Conservation (phyloP, 2,797 vertebrate species). For the Carapus acus region DNA sequence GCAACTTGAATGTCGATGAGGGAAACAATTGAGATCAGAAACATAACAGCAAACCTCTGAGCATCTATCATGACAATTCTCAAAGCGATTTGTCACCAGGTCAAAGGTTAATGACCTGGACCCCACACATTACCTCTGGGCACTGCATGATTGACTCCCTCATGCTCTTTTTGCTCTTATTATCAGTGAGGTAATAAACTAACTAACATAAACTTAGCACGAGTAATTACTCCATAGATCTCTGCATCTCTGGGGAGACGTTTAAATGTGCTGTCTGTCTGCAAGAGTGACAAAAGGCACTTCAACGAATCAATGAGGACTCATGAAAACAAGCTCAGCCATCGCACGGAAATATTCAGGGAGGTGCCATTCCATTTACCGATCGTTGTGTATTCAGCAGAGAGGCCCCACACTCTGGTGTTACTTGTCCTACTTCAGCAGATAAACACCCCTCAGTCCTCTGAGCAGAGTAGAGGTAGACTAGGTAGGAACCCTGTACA, state of each 20-base stretch:
- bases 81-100: constrained; percentile 17
- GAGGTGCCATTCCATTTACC: not conserved
- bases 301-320: constrained; percentile 14
- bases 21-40: not conserved
- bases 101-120: constrained; percentile 37
- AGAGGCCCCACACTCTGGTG: no score
- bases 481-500: no score
- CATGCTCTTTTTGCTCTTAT: not conserved
- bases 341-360: not conserved
- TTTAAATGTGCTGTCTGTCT: constrained; percentile 7
- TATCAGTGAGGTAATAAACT: constrained; percentile 14
- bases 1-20: no score
- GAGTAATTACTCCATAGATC: constrained; percentile 29
- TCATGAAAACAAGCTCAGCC: not conserved
- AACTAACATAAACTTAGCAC: not conserved
- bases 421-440: no score
- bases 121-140: constrained; percentile 9
- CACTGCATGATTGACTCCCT: constrained; percentile 1
- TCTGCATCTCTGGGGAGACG: constrained; percentile 28
- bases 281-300: not conserved
- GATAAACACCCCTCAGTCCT: no score
- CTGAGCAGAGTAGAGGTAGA: no score
- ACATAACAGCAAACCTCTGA: not conserved
- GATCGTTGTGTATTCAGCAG: not conserved
- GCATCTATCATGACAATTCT: not conserved